Evolutionary conservation across 2,113 vertebrate species (phyloP).

Genomic region (Ibidorhyncha struthersii): DNA sequence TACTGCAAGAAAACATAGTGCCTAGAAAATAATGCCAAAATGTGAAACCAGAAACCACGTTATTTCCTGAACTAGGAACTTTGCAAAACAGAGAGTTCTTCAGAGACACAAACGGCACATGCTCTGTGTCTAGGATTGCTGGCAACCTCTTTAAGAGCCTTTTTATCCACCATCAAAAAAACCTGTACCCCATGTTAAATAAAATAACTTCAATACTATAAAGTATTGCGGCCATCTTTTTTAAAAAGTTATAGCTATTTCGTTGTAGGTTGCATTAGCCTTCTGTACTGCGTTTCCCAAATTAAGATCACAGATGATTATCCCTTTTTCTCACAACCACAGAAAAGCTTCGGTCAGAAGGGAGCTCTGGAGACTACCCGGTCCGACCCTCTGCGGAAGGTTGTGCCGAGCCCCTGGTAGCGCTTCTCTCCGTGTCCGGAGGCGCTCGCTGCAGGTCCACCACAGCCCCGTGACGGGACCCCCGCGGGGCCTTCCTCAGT

Average conservation of each 20-base stretch:
- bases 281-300: neutral
- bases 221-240: neutral
- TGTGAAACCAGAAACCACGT: neutral
- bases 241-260: neutral
- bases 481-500: fast-evolving
- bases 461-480: neutral
- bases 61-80: neutral
- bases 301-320: neutral
- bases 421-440: neutral
- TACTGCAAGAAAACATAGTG: neutral
- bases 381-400: neutral
- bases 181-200: neutral
- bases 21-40: neutral
- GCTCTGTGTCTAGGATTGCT: neutral
- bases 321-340: neutral
- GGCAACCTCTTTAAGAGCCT: neutral
- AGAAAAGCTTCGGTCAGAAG: neutral
- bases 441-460: neutral
- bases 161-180: neutral
- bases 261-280: neutral
- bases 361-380: neutral
- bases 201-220: neutral
- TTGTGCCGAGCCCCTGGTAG: neutral
- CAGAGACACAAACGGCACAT: neutral
- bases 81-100: neutral